Evolutionary conservation across 2,113 vertebrate genomes (phyloP), one percentile per base, ranked within the genome.

Genomic region (Tetrax tetrax): DNA sequence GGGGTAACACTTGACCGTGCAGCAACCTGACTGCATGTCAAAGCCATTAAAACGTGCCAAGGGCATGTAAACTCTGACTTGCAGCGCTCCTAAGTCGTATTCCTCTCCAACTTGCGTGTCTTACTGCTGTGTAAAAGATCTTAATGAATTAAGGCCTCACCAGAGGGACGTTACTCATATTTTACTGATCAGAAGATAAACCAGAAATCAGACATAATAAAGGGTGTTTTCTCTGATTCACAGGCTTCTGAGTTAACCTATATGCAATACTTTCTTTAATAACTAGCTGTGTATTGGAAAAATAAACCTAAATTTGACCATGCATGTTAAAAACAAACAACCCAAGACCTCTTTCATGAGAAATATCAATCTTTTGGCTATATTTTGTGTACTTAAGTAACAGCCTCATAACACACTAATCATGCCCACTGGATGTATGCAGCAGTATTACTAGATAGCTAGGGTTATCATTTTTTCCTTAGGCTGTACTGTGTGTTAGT

Each of bases 181-280:
- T 87, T 95, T 88, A 20, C 66, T 54, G 14, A 63, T 48, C 54
- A 68, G 45, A 24, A 94, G 45, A 82, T 45, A 75, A 89, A 72
- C 20, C 56, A 85, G 12, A 81, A 59, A 47, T 81, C 18, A 9
- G 50, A 33, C 23, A 18, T 14, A 63, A n/a, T 64, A 43, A 68
- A 54, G 24, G 25, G 11, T 72, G 69, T 48, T 48, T 48, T 48
- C 43, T 17, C 38, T 10, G 9, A 56, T 90, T 95, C 57, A 19
- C 57, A 82, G 89, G 35, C 77, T 91, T 91, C 69, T 29, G 57
- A 78, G 38, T 82, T 91, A 89, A 81, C 43, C 33, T 75, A 33
- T 56, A 1, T 18, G 19, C 3, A 2, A 64, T n/a, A 14, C 61
- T 79, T 91, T 84, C 38, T 79, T 68, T 85, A 69, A 76, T 71